Evolutionary conservation across 1,140 invertebrate genomes (phyloP).

Genomic region (Galleria mellonella): DNA sequence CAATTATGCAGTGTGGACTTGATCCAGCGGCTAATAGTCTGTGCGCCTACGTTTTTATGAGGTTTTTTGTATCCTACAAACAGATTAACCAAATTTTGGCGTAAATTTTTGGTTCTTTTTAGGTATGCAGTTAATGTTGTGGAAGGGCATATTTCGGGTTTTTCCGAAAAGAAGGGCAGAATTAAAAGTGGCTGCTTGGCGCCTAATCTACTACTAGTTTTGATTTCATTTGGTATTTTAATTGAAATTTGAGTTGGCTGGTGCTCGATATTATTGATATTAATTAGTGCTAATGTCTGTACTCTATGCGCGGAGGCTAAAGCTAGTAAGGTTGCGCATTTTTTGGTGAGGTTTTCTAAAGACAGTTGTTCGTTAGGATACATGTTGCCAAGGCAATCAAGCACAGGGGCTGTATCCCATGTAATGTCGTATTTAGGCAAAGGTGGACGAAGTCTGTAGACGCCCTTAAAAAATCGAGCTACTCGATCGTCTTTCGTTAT

Average conservation of each 20-base stretch:
- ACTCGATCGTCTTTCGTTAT: background rate
- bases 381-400: background rate
- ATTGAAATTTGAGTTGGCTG: background rate
- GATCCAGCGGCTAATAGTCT: background rate
- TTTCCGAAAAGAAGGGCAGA: background rate
- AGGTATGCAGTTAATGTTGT: background rate
- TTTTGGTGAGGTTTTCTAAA: background rate
- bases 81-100: background rate
- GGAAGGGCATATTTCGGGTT: background rate
- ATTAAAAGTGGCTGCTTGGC: background rate
- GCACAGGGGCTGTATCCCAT: conserved; percentile 19
- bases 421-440: conserved; percentile 22
- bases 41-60: background rate
- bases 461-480: conserved; percentile 25
- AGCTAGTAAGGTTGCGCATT: background rate
- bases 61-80: background rate
- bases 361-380: background rate
- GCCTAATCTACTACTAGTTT: background rate
- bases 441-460: conserved; percentile 14
- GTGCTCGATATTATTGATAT: background rate
- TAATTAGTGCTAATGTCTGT: conserved; percentile 2
- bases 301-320: background rate
- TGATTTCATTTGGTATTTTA: background rate
- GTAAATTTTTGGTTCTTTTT: background rate
- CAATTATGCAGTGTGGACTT: too few relatives aligned